These are phyloP conservation scores for Polia nebulosa DNA, from an alignment of 2,888 invertebrate species.

Conservation along the genomic window DNA sequence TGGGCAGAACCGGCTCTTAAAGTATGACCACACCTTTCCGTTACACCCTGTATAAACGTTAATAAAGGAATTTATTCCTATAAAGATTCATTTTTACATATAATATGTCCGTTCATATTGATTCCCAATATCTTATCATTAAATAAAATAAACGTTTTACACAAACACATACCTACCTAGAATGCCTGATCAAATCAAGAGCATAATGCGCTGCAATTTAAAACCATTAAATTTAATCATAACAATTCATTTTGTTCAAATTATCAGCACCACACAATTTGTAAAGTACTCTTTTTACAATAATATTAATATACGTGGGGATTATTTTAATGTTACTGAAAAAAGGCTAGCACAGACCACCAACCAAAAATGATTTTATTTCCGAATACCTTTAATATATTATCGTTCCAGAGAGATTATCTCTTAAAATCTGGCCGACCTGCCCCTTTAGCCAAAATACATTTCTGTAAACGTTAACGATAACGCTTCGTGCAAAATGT, in stretches of 20 bases:
- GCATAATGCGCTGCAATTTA: slow-evolving; percentile 18
- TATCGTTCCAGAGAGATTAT: too few species aligned
- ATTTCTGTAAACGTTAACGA: too few species aligned
- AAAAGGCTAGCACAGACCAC: background rate
- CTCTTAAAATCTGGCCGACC: too few species aligned
- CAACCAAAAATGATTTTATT: background rate
- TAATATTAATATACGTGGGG: slow-evolving; percentile 8
- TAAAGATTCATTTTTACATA: too few species aligned
- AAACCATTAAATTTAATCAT: slow-evolving; percentile 29
- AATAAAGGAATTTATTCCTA: too few species aligned
- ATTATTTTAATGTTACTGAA: slow-evolving; percentile 1
- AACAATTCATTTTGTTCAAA: slow-evolving; percentile 25
- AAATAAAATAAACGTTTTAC: background rate
- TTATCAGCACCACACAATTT: slow-evolving; percentile 26
- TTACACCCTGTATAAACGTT: too few species aligned
- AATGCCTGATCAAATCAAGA: slow-evolving; percentile 9
- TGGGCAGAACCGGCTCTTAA: too few species aligned
- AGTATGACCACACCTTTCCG: too few species aligned
- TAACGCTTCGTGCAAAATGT: too few species aligned
- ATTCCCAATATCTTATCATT: background rate
- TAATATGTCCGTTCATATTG: too few species aligned
- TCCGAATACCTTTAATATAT: background rate
- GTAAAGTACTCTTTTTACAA: slow-evolving; percentile 18
- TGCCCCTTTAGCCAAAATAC: too few species aligned
- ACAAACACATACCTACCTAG: background rate